Evolutionary conservation across 2,797 vertebrate species (phyloP).

Genomic region (Lophotriccus pileatus): DNA sequence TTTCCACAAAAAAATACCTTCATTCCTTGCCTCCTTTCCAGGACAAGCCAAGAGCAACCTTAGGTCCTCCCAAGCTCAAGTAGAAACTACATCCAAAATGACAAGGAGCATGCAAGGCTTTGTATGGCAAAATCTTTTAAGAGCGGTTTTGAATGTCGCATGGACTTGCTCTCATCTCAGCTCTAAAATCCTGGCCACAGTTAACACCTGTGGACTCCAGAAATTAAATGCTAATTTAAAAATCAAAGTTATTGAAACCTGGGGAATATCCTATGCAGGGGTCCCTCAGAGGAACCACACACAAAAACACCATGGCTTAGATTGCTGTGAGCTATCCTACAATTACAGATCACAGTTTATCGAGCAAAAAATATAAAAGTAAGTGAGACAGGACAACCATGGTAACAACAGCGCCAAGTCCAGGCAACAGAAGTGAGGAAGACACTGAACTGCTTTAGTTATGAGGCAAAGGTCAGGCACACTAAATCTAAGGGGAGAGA

Average conservation of each 20-base stretch:
- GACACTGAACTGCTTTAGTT: not conserved
- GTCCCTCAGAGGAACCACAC: not conserved
- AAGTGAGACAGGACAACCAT: not conserved
- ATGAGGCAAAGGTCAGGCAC: not conserved
- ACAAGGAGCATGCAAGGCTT: not conserved
- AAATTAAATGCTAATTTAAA: not conserved
- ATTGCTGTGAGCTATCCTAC: not conserved
- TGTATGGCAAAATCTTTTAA: not conserved
- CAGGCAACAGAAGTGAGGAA: not conserved
- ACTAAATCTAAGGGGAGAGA: not conserved
- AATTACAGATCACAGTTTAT: not conserved
- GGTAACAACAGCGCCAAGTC: fast-evolving
- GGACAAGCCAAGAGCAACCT: not conserved
- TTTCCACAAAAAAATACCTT: not conserved
- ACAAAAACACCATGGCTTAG: not conserved
- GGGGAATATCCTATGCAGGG: not conserved
- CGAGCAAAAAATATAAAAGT: not conserved
- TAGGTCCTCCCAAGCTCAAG: not conserved
- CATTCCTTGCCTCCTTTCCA: not conserved
- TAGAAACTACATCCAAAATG: not conserved
- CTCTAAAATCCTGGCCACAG: not conserved
- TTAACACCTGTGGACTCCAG: not conserved
- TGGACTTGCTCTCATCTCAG: not conserved
- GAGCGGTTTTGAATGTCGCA: not conserved
- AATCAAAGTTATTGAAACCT: not conserved